Evolutionary conservation across 2,888 invertebrate species (phyloP), one percentile per base, ranked within the genome.

Genomic region (Lasioglossum lativentre): DNA sequence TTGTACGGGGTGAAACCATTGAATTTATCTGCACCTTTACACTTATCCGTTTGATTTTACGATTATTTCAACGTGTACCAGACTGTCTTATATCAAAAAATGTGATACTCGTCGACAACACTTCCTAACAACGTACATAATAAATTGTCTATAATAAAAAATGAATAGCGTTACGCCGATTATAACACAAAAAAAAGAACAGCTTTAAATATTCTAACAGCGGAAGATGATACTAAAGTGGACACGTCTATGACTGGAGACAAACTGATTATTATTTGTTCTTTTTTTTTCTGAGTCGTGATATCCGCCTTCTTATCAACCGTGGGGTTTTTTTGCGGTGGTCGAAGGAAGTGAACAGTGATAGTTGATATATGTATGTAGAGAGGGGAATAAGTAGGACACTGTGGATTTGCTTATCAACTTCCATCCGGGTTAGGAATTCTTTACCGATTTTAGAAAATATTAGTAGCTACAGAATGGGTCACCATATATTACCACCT

Each of bases 301-400:
- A 81, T 52, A 72, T n/a, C 27, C 12, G 12, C 38, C 34, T 23
- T 52, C 63, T 86, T 86, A 89, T 89, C 89, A 23, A 74, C 42
- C 16, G 38, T 34, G 68, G 47, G 8, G 56, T 81, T 70, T 68
- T 45, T 66, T 75, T 23, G 76, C n/a, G 59, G 76, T 42, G 47
- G 34, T 30, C 1, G 68, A 77, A 88, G 85, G 86, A 89, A 89
- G 68, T 74, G 78, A 71, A 68, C 66, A 63, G 45, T 73, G 83
- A 82, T 83, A 89, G 38, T 30, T 19, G 34, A 72, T 30, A 66
- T 56, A 42, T 30, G 19, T 56, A 42, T 30, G 19, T 0, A 12
- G 27, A 78, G 19, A 47, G 76, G 23, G 47, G 56, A 77, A 52
- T 45, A 83, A 78, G 30, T 78, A 56, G 71, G 19, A 23, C 63